These are phyloP conservation scores for Nibea albiflora DNA, from an alignment of 2,113 vertebrate species.

Conservation along the genomic window DNA sequence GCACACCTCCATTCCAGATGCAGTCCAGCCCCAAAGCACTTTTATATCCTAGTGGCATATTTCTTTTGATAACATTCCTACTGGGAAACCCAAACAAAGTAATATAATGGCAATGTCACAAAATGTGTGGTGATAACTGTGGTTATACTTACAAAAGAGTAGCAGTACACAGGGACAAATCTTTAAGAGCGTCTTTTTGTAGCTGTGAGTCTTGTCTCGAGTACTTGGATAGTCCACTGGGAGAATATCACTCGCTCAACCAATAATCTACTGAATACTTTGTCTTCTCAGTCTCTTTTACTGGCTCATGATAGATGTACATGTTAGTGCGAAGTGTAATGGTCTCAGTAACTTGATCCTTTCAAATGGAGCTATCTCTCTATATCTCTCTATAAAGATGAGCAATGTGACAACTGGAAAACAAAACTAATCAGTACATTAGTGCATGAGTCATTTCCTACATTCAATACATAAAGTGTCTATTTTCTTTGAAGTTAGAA, in stretches of 20 bases:
- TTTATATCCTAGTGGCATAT: conserved; percentile 48
- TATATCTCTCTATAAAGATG: background rate
- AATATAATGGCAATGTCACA: conserved; percentile 30
- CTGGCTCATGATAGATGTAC: background rate
- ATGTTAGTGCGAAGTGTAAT: background rate
- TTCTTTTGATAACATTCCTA: conserved; percentile 48
- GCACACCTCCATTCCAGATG: conserved; percentile 30
- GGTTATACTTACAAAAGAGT: background rate
- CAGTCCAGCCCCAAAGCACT: conserved; percentile 15
- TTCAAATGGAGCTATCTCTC: background rate
- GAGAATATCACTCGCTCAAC: background rate
- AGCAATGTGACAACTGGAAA: background rate
- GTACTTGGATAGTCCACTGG: background rate
- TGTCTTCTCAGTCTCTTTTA: background rate
- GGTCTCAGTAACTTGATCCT: background rate
- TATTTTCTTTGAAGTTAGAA: too few species aligned
- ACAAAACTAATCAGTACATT: background rate
- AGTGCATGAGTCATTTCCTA: background rate
- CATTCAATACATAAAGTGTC: background rate
- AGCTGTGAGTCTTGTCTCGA: background rate
- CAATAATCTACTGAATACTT: background rate
- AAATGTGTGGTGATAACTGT: conserved; percentile 10
- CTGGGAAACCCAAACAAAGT: conserved; percentile 38
- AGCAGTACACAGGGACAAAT: background rate
- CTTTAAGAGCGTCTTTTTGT: background rate